A percentile compares a stretch with the other conserved stretches of the same genome.
phyloP scores from a whole-genome alignment of 2,888 invertebrate genomes.

The Eumerus sabulonum region DNA sequence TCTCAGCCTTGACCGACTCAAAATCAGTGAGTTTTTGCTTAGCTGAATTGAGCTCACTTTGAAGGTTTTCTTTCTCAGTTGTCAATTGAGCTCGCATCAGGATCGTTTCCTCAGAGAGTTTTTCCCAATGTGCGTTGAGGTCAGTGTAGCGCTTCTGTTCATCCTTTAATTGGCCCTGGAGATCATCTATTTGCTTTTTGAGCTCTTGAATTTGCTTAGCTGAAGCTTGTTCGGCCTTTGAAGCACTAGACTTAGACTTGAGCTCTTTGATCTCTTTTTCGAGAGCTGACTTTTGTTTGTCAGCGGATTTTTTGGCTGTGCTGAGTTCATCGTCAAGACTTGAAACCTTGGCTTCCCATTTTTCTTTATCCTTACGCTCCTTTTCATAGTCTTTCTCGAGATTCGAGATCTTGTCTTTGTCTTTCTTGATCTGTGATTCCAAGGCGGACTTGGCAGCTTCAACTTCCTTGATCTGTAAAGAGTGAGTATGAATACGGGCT shows the following conservation, averaged over 20 bases:
- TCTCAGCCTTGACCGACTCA: constrained; percentile 75
- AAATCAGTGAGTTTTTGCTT: constrained; percentile 74
- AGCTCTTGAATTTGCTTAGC: constrained; percentile 84
- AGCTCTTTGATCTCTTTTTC: constrained; percentile 89
- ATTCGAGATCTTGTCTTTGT: constrained; percentile 79
- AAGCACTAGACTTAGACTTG: constrained; percentile 82
- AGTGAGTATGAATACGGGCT: not conserved
- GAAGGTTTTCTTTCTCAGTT: constrained; percentile 89
- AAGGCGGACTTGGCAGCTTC: constrained; percentile 79
- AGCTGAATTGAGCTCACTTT: constrained; percentile 78
- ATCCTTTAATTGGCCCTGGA: constrained; percentile 84
- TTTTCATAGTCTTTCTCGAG: constrained; percentile 84
- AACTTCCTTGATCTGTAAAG: constrained; percentile 78
- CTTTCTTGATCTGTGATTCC: constrained; percentile 79
- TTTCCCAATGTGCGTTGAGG: constrained; percentile 89
- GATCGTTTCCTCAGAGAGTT: constrained; percentile 91
- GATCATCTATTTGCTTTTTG: constrained; percentile 80
- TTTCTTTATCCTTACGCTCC: constrained; percentile 83
- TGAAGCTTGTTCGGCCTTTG: constrained; percentile 83
- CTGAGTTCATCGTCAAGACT: constrained; percentile 82
- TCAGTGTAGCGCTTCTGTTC: constrained; percentile 89
- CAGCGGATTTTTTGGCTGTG: constrained; percentile 83
- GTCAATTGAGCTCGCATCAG: constrained; percentile 89
- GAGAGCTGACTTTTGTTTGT: constrained; percentile 83
- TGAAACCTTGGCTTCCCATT: constrained; percentile 83